Evolutionary conservation across 30 jellyfish, hydroid and myxozoan genomes (phyloP), one percentile per base, ranked within the genome.

Genomic region (Chrysaora quinquecirrha): DNA sequence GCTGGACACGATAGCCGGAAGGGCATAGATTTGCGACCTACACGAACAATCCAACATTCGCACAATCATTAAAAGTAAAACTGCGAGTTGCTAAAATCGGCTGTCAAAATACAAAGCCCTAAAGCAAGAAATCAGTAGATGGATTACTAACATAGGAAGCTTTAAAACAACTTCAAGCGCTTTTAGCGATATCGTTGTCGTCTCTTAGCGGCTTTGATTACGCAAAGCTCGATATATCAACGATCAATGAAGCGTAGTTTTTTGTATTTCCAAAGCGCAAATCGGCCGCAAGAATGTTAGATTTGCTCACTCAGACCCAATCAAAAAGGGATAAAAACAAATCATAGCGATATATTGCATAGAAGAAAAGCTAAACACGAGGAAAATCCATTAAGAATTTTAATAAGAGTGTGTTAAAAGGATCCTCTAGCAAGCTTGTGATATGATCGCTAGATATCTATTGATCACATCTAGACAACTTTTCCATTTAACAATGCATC

Each of bases 321-420:
- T 52, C 68, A 52, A 52, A 52, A 19, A 52, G 29, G 68, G 68
- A 52, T 43, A 9, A 43, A 43, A 16, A 43, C 58, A 16, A 43
- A 43, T 16, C 24, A 52, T 19, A 52, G 25, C 12, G 68, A 52
- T 10, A 20, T 52, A 20, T 19, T 3, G 54, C 68, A 4, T 52
- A 19, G 29, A 52, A 52, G 9, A 10, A 52, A 52, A 14, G 54
- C 54, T 14, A 52, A 52, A 52, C 68, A 52, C 29, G 29, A 52
- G 68, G 29, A 52, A 52, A 52, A 52, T 18, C 56, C 63, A 38
- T 20, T 38, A 60, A 31, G 78, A 43, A 78, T 78, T 64, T 49
- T 23, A 47, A 78, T 64, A 48, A 18, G 76, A 19, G 71, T 31
- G 80, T 79, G 90, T 48, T 90, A 89, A 64, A 89, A 34, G 84